Conservation (phyloP, 2,888 invertebrate genomes). For the Schizaphis graminum region DNA sequence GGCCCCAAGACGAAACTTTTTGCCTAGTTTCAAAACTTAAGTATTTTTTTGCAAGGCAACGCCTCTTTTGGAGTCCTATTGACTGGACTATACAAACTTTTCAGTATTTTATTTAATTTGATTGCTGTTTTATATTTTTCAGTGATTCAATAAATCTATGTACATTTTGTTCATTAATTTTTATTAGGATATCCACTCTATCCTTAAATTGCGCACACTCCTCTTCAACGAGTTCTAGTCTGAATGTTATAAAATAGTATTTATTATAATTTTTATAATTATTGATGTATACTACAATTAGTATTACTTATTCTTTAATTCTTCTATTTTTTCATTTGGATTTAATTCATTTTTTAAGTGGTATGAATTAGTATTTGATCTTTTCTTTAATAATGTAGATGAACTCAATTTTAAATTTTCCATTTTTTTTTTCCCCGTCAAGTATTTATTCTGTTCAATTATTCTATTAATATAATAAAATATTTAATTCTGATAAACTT, state of each 20-base stretch:
- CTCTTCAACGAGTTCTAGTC: conserved; percentile 39
- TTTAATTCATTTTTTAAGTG: conserved; percentile 36
- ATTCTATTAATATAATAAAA: neutral
- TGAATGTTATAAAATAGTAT: conserved; percentile 10
- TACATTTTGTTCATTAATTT: conserved; percentile 43
- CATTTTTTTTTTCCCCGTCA: conserved; percentile 30
- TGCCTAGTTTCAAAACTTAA: too few relatives aligned
- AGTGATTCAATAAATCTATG: conserved; percentile 7
- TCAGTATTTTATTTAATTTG: too few relatives aligned
- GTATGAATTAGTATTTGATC: neutral
- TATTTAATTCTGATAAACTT: neutral
- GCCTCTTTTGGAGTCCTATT: too few relatives aligned
- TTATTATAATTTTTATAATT: neutral
- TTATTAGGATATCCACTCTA: neutral
- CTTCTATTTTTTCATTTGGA: conserved; percentile 33
- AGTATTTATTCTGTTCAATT: conserved; percentile 20
- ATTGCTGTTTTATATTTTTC: conserved; percentile 35
- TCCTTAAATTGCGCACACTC: conserved; percentile 38
- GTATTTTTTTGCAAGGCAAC: too few relatives aligned
- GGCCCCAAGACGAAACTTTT: too few relatives aligned
- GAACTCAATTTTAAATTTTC: neutral
- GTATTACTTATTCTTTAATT: conserved; percentile 29
- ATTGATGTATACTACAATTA: neutral
- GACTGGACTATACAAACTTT: too few relatives aligned
- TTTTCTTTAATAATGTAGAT: conserved; percentile 10